Evolutionary conservation across 2,113 vertebrate genomes (phyloP).

Genomic region (Bucco capensis): DNA sequence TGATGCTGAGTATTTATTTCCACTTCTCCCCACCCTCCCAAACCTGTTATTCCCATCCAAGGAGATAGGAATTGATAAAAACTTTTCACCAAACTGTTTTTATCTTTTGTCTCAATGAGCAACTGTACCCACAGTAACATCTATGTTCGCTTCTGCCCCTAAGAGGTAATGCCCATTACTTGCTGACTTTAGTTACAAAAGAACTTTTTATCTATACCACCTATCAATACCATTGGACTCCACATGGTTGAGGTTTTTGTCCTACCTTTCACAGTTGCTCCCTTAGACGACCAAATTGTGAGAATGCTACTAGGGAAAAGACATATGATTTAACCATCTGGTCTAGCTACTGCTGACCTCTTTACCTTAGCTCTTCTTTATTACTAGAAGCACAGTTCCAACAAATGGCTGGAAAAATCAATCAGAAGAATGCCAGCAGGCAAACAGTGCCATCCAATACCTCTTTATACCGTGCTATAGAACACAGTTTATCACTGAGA

Average conservation of each 20-base stretch:
- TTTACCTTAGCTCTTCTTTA: slow-evolving; percentile 2
- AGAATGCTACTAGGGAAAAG: background rate
- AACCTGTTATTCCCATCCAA: background rate
- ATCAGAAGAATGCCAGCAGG: slow-evolving; percentile 1
- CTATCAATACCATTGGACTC: background rate
- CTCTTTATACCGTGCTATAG: rapidly evolving
- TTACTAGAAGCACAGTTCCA: background rate
- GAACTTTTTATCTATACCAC: background rate
- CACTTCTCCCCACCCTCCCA: rapidly evolving
- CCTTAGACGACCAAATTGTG: background rate
- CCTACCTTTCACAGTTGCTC: background rate
- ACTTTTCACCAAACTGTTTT: background rate
- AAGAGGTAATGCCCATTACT: background rate
- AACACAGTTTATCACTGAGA: background rate
- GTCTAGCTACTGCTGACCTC: background rate
- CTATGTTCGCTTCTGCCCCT: background rate
- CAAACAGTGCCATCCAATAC: slow-evolving; percentile 4
- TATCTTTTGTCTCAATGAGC: background rate
- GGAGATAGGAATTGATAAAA: background rate
- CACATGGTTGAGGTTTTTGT: background rate
- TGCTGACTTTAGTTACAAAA: background rate
- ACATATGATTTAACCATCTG: slow-evolving; percentile 1
- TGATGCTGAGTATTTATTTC: background rate
- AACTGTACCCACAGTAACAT: background rate
- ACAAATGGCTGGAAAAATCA: slow-evolving; percentile 18